Conservation (phyloP, 2,888 invertebrate genomes). For the Diadromus collaris region DNA sequence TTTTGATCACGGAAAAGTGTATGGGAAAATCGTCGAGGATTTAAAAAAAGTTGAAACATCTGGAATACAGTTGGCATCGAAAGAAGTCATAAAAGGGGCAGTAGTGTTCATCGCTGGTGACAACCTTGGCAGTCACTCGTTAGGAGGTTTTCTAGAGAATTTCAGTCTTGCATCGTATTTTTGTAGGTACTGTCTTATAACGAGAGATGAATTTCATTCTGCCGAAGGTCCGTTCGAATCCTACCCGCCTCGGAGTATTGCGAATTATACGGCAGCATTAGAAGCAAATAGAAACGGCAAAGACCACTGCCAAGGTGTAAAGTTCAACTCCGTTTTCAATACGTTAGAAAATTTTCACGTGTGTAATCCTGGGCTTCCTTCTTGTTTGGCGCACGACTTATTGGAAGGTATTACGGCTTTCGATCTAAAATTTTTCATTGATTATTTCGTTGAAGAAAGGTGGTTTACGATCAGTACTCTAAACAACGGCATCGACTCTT, state of each 20-base stretch:
- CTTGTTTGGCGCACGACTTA: constrained; percentile 52
- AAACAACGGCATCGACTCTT: constrained; percentile 9
- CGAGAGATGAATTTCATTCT: constrained; percentile 30
- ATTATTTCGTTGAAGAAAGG: constrained; percentile 10
- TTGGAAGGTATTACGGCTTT: constrained; percentile 44
- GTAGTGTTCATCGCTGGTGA: constrained; percentile 64
- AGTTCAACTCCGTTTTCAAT: constrained; percentile 54
- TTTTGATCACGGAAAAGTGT: constrained; percentile 60
- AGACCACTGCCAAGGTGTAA: constrained; percentile 29
- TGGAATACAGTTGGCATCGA: constrained; percentile 49
- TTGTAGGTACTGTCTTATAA: constrained; percentile 63
- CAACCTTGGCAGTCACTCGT: constrained; percentile 63
- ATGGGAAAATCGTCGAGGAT: constrained; percentile 58
- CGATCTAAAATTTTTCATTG: constrained; percentile 45
- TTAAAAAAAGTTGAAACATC: constrained; percentile 57
- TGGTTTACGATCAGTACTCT: constrained; percentile 21
- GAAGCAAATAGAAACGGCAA: constrained; percentile 9
- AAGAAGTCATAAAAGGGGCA: constrained; percentile 53
- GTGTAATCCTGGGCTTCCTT: constrained; percentile 47
- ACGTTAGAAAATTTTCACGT: constrained; percentile 38
- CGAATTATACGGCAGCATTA: constrained; percentile 35
- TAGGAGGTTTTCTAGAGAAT: constrained; percentile 65
- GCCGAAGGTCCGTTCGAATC: constrained; percentile 10
- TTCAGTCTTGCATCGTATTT: constrained; percentile 62
- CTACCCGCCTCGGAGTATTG: constrained; percentile 42